Evolutionary conservation across 1,140 invertebrate species (phyloP), one percentile per base, ranked within the genome.

Genomic region (Drosophila nigromelanica): DNA sequence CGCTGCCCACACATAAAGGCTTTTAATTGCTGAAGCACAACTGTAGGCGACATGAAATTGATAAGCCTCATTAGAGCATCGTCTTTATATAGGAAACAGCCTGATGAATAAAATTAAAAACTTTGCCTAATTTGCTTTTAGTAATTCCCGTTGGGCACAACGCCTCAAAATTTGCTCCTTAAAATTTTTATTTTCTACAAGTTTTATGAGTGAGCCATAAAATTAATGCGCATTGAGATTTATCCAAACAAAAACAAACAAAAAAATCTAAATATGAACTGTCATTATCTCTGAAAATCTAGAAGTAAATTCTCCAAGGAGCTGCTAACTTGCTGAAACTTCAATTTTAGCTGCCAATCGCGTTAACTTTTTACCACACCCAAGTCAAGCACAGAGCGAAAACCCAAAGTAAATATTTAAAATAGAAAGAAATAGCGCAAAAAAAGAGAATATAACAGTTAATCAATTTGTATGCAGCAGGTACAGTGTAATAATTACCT

Each of bases 1-100:
- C 43, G 42, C 76, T 61, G 66, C 71, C 59, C 55, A 56, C 6
- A 68, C 59, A 72, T 76, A 80, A 76, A 76, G 72, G 60, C 39
- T 48, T 52, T 61, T 76, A 78, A 87, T 86, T 87, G 70, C 68
- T 68, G 35, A 47, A 1, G 45, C 18, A 3, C 18, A 61, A n/a
- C 8, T 52, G 37, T 61, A 12, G 30, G 27, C n/a, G 39, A 47
- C 40, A 58, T 60, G 42, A 62, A 73, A 63, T 60, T 79, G 62
- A 61, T 27, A 51, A 39, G 21, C 50, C 21, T 11, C 45, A 51
- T 64, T 54, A 62, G 42, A 35, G 30, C 14, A n/a, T 33, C n/a
- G 27, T 27, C 7, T 15, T 24, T 21, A 6, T 11, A 33, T 7
- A 18, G 21, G 3, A 14, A 8, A 18, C 5, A 12, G 15, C 12